A percentile compares a stretch with the other conserved stretches of the same genome.
phyloP scores from a whole-genome alignment of 2,888 invertebrate species.

The Latrodectus elegans region DNA sequence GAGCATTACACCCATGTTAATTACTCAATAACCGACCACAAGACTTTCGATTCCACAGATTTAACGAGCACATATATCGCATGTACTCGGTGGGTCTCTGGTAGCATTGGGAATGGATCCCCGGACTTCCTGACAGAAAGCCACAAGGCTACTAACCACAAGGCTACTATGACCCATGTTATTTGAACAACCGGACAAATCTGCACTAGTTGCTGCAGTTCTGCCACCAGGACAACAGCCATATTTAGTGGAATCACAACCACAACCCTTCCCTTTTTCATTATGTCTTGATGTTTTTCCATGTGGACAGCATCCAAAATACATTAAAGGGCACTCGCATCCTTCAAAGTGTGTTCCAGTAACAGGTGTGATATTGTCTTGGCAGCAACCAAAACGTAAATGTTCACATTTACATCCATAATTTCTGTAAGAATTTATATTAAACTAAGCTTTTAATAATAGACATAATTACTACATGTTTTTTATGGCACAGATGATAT shows the following conservation, averaged over 20 bases:
- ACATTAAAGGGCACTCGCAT: slow-evolving; percentile 76
- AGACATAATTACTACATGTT: too few relatives aligned
- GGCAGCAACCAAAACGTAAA: slow-evolving; percentile 81
- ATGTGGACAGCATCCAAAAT: slow-evolving; percentile 77
- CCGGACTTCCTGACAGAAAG: too few relatives aligned
- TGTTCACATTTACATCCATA: slow-evolving; percentile 76
- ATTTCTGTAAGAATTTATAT: slow-evolving; percentile 74
- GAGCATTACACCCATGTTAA: too few relatives aligned
- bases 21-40: too few relatives aligned
- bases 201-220: slow-evolving; percentile 72
- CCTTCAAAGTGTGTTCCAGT: slow-evolving; percentile 80
- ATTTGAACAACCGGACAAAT: slow-evolving; percentile 71
- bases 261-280: slow-evolving; percentile 52
- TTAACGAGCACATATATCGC: too few relatives aligned
- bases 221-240: slow-evolving; percentile 74
- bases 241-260: slow-evolving; percentile 68
- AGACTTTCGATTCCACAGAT: too few relatives aligned
- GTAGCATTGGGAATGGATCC: too few relatives aligned
- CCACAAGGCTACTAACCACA: too few relatives aligned
- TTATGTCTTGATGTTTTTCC: slow-evolving; percentile 71
- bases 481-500: too few relatives aligned
- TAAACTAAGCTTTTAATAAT: not conserved
- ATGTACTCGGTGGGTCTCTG: too few relatives aligned
- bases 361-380: slow-evolving; percentile 81
- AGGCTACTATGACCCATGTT: too few relatives aligned